Evolutionary conservation across 2,113 vertebrate genomes (phyloP).

Genomic region (Prietella phreatophila): DNA sequence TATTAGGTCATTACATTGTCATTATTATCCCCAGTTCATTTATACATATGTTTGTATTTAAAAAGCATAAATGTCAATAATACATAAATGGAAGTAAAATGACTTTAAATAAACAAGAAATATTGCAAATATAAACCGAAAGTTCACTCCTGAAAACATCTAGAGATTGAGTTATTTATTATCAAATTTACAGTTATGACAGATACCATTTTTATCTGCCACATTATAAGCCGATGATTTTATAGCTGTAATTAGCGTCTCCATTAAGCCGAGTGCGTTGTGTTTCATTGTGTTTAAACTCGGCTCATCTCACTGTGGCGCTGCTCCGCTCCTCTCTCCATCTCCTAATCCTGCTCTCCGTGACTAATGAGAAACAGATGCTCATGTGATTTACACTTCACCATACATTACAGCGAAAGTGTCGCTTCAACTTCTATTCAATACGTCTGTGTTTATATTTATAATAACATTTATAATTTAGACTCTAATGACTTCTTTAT

Average conservation of each 20-base stretch:
- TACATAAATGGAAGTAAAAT: too few species aligned
- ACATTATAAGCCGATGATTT: slow-evolving; percentile 4
- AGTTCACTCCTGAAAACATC: background rate
- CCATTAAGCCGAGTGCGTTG: slow-evolving; percentile 2
- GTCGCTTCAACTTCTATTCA: background rate
- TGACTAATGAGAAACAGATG: slow-evolving; percentile 36
- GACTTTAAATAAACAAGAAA: too few species aligned
- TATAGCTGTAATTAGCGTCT: slow-evolving; percentile 19
- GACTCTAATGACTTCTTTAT: background rate
- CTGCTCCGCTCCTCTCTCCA: background rate
- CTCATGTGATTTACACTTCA: slow-evolving; percentile 1
- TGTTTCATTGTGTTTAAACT: slow-evolving; percentile 24
- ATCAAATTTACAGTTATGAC: background rate
- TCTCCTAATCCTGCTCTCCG: slow-evolving; percentile 4
- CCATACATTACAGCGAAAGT: slow-evolving; percentile 2
- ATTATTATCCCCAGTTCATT: too few species aligned
- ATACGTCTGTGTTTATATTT: slow-evolving; percentile 16
- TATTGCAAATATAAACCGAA: background rate
- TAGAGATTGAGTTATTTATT: background rate
- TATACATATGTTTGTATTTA: too few species aligned
- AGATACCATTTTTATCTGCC: slow-evolving; percentile 22
- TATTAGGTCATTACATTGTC: too few species aligned
- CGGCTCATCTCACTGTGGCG: background rate
- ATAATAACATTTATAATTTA: background rate
- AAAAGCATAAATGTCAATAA: too few species aligned